Conservation (phyloP, 2,113 vertebrate species). For the Amblyornis subalaris region DNA sequence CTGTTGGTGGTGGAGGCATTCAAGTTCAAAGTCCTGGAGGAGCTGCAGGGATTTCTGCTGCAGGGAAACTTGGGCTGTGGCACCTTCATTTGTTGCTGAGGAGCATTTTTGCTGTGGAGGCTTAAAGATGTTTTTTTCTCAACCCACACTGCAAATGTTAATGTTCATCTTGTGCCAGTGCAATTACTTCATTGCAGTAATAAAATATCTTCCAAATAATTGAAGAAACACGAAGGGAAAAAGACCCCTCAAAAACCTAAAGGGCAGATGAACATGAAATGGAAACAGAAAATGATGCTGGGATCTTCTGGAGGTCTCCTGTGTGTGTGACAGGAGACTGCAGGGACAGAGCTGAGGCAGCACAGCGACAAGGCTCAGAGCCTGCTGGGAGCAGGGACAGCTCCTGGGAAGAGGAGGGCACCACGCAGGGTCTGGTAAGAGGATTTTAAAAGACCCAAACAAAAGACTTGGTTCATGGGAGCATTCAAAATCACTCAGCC, state of each 20-base stretch:
- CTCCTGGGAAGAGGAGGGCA: neutral
- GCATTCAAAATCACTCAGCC: neutral
- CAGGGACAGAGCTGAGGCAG: neutral
- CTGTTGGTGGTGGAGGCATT: neutral
- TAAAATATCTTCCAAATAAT: neutral
- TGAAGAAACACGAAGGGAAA: neutral
- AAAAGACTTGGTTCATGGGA: neutral
- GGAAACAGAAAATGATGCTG: neutral
- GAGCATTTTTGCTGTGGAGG: neutral
- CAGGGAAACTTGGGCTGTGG: neutral
- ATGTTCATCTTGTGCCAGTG: neutral
- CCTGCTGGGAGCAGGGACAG: accelerated
- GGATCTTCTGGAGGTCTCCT: accelerated
- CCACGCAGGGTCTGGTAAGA: accelerated
- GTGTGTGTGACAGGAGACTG: neutral
- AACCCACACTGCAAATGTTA: neutral
- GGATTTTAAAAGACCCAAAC: neutral
- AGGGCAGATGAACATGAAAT: neutral
- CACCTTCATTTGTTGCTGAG: neutral
- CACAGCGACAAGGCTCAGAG: neutral
- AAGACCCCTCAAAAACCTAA: neutral
- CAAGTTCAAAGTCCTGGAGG: neutral
- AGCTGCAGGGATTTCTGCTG: neutral
- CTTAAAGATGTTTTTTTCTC: neutral
- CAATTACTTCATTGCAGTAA: neutral